Percentiles rank a stretch among this genome's conserved stretches.
Conservation (phyloP, 2,113 vertebrate species). For the Myiagra hebetior region DNA sequence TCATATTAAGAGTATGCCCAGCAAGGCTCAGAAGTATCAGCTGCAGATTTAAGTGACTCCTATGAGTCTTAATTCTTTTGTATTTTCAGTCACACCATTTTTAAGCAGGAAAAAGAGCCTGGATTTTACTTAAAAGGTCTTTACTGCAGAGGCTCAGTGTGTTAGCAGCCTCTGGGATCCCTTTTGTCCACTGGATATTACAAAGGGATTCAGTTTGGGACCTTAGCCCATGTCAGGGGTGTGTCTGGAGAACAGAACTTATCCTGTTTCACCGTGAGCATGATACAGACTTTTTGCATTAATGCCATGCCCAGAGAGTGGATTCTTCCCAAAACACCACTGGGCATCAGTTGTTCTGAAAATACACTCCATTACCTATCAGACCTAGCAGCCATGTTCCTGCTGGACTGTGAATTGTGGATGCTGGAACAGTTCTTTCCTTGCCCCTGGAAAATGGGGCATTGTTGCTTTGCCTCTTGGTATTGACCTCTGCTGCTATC, state of each 20-base stretch:
- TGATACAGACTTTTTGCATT: neutral
- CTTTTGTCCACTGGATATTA: neutral
- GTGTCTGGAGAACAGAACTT: neutral
- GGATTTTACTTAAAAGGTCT: neutral
- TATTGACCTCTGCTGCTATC: neutral
- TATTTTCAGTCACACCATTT: neutral
- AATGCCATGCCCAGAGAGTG: neutral
- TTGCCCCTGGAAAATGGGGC: neutral
- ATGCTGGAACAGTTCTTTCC: neutral
- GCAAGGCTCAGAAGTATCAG: neutral
- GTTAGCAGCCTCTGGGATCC: neutral
- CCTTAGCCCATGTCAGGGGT: neutral
- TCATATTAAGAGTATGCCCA: neutral
- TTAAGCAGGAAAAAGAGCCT: neutral
- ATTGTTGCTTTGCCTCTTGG: neutral
- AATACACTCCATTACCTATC: neutral
- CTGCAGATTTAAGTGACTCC: neutral
- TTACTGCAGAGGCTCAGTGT: neutral
- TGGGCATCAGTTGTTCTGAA: neutral
- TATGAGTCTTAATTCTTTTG: neutral
- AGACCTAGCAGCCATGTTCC: fast-evolving
- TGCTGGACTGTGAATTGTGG: neutral
- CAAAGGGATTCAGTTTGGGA: neutral
- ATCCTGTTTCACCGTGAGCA: neutral
- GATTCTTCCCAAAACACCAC: neutral